phyloP scores from a whole-genome alignment of 2,888 invertebrate species.

The Tenthredo notha region DNA sequence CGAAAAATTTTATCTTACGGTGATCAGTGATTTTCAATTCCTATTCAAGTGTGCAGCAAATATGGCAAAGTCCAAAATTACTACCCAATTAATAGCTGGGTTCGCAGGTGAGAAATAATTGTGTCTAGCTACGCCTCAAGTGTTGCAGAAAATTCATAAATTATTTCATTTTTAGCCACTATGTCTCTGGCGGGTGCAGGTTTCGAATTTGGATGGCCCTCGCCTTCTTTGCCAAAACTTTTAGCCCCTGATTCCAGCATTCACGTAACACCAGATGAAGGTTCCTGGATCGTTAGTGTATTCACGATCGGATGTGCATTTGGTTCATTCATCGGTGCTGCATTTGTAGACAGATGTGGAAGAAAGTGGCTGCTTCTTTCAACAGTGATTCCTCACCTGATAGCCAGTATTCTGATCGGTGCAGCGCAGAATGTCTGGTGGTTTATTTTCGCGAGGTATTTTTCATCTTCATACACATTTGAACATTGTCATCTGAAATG shows the following conservation, averaged over 20 bases:
- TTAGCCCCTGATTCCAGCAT: slow-evolving; percentile 7
- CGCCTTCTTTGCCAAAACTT: slow-evolving; percentile 52
- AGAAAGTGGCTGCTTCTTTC: slow-evolving; percentile 60
- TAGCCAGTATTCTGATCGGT: slow-evolving; percentile 57
- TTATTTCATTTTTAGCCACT: slow-evolving; percentile 51
- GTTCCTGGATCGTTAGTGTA: slow-evolving; percentile 57
- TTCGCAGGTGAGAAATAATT: slow-evolving; percentile 11
- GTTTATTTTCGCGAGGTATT: slow-evolving; percentile 55
- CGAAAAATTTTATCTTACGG: not conserved
- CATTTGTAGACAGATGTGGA: slow-evolving; percentile 59
- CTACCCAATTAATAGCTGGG: slow-evolving; percentile 17
- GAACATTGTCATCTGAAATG: not conserved
- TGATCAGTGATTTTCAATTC: slow-evolving; percentile 1
- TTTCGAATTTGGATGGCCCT: slow-evolving; percentile 56
- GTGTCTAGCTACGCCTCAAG: not conserved
- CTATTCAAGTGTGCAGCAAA: not conserved
- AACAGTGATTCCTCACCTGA: slow-evolving; percentile 53
- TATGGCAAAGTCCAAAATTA: not conserved
- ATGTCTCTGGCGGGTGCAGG: slow-evolving; percentile 54
- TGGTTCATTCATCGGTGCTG: slow-evolving; percentile 58
- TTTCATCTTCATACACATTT: not conserved
- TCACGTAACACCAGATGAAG: slow-evolving; percentile 51
- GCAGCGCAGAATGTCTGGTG: slow-evolving; percentile 51
- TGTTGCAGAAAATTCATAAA: not conserved
- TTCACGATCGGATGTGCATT: slow-evolving; percentile 57